Evolutionary conservation across 2,797 vertebrate genomes (phyloP), one percentile per base, ranked within the genome.

Genomic region (Pelodytes ibericus): DNA sequence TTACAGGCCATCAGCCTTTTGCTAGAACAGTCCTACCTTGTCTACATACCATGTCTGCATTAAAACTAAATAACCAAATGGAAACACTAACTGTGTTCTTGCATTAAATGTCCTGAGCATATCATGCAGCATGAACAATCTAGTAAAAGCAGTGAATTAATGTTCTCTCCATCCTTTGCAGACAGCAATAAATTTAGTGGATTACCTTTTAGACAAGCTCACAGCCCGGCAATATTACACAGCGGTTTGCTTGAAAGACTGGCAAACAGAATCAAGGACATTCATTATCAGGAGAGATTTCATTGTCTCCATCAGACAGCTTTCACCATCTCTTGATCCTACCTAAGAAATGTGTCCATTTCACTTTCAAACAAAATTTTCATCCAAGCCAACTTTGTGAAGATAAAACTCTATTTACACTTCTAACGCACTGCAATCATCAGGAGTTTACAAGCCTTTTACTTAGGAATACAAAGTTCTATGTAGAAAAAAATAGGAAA

Each of bases 211-310:
- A 77, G 75, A 36, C 18, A 81, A 77, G 24, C 51, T 82, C 58
- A 67, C 13, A 75, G 58, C 75, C 75, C 76, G 73, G 11, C 20
- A 69, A 49, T 77, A 79, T 82, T 79, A 87, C 71, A 72, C 16
- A 73, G 9, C 5, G 75, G 33, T 75, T 81, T 79, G 26, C 27
- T 72, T 82, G 36, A 83, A 81, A 81, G 11, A 74, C 29, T 80
- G 30, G 71, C n/a, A 83, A 85, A 82, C 16, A 80, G 58, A 82
- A 75, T 81, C 72, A 80, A 83, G 77, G 75, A 60, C 26, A 83
- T 75, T 26, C 36, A 81, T 72, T 80, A 80, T 70, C 71, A 85
- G 62, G 4, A 78, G 20, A 82, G 79, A 80, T 70, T 75, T 30
- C 30, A 62, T 81, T 78, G 57, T 69, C 82, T 72, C 63, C 80